A percentile compares a stretch with the other conserved stretches of the same genome.
Conservation (phyloP, 2,113 vertebrate species). For the Marmota flaviventris region DNA sequence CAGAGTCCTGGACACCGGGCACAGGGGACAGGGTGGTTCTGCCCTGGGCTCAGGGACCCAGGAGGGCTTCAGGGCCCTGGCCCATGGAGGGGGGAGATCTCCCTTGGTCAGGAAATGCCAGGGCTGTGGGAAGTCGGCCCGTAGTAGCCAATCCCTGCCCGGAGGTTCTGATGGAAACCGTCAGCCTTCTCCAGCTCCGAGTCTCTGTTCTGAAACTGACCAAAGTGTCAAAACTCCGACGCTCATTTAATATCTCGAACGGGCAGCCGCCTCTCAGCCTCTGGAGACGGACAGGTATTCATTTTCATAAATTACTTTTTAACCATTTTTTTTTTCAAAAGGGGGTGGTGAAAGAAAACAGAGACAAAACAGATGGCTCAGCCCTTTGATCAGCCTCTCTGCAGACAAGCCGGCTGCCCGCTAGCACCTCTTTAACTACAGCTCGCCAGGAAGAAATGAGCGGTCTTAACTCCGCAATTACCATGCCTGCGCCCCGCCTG, state of each 20-base stretch:
- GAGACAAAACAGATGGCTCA: slow-evolving; percentile 93
- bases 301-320: slow-evolving; percentile 92
- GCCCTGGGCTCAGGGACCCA: not conserved
- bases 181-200: slow-evolving; percentile 71
- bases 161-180: slow-evolving; percentile 77
- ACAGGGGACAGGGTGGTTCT: not conserved
- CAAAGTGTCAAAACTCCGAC: slow-evolving; percentile 46
- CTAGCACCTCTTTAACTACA: slow-evolving; percentile 91
- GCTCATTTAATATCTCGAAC: slow-evolving; percentile 82
- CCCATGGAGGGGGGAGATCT: slow-evolving; percentile 41
- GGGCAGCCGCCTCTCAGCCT: slow-evolving; percentile 85
- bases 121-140: slow-evolving; percentile 60
- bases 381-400: slow-evolving; percentile 92
- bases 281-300: slow-evolving; percentile 88
- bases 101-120: slow-evolving; percentile 72
- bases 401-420: slow-evolving; percentile 93
- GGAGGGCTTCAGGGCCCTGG: not conserved
- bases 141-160: slow-evolving; percentile 45
- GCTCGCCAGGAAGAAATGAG: slow-evolving; percentile 91
- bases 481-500: slow-evolving; percentile 91
- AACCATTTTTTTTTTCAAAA: slow-evolving; percentile 86
- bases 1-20: fast-evolving
- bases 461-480: slow-evolving; percentile 91
- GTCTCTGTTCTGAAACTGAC: slow-evolving; percentile 83
- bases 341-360: slow-evolving; percentile 90